Conservation (phyloP, 2,113 vertebrate species). For the Alligator mississippiensis region DNA sequence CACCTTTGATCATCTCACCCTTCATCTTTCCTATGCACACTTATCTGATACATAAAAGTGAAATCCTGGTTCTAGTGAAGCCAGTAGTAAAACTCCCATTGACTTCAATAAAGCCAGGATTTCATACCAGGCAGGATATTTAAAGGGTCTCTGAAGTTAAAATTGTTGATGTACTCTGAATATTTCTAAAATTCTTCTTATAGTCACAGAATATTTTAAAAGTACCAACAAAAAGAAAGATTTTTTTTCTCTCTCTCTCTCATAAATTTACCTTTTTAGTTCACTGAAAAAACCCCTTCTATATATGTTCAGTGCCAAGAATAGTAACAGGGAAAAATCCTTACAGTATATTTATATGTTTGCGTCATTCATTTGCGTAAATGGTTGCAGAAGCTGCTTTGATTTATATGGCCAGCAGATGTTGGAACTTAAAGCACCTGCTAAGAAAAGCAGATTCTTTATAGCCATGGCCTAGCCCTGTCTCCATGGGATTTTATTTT, state of each 20-base stretch:
- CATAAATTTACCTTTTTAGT: not conserved
- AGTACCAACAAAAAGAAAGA: not conserved
- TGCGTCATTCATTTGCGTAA: conserved; percentile 73
- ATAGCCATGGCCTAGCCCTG: conserved; percentile 40
- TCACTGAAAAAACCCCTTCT: conserved; percentile 6
- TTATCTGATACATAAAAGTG: not conserved
- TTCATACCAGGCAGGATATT: not conserved
- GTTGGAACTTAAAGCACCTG: conserved; percentile 80
- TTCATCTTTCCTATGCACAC: not conserved
- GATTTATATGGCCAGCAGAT: conserved; percentile 84
- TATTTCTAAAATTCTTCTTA: not conserved
- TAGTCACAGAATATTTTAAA: not conserved
- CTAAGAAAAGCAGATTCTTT: conserved; percentile 83
- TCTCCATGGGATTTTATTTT: conserved; percentile 76
- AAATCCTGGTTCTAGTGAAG: not conserved
- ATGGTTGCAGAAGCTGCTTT: conserved; percentile 73
- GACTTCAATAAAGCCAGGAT: not conserved
- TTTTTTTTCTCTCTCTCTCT: not conserved
- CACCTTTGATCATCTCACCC: not conserved
- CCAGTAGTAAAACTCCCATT: not conserved
- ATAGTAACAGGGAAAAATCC: conserved; percentile 55
- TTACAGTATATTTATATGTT: conserved; percentile 72
- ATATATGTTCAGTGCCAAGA: conserved; percentile 50
- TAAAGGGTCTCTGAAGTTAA: not conserved
- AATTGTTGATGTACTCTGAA: not conserved